Percentiles rank a stretch among this genome's conserved stretches.
These are phyloP conservation scores for Callipepla squamata DNA, from an alignment of 2,113 vertebrate genomes.

Conservation along the genomic window DNA sequence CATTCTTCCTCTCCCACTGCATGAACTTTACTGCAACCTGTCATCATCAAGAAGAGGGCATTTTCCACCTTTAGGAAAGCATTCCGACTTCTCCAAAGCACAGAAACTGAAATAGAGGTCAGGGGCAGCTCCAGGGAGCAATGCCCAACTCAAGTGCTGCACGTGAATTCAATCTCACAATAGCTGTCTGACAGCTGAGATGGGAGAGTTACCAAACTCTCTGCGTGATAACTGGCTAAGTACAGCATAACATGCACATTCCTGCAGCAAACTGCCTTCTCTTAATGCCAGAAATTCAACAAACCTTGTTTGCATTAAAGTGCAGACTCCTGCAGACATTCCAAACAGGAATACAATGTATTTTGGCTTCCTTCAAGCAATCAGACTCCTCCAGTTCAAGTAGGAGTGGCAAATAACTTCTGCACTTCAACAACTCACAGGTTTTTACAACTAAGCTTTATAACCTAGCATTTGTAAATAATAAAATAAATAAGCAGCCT, in stretches of 20 bases:
- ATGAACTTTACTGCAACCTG: not conserved
- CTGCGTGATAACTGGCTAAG: not conserved
- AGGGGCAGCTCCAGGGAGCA: accelerated
- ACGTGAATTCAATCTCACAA: not conserved
- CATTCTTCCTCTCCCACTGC: not conserved
- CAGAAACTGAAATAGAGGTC: not conserved
- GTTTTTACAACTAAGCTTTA: not conserved
- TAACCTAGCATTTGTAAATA: not conserved
- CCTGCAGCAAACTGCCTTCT: not conserved
- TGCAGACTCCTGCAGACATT: not conserved
- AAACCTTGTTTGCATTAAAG: not conserved
- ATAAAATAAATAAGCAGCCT: not conserved
- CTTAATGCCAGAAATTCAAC: not conserved
- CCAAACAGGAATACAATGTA: not conserved
- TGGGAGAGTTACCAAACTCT: not conserved
- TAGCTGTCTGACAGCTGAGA: not conserved
- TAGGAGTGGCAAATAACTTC: not conserved
- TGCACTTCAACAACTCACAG: not conserved
- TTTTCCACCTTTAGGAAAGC: not conserved
- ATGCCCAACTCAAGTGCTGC: accelerated
- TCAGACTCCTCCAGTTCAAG: not conserved
- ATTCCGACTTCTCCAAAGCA: not conserved
- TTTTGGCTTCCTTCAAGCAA: not conserved
- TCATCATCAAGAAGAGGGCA: not conserved
- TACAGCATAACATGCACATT: not conserved